phyloP scores from a whole-genome alignment of 2,113 vertebrate genomes.

The Natator depressus region DNA sequence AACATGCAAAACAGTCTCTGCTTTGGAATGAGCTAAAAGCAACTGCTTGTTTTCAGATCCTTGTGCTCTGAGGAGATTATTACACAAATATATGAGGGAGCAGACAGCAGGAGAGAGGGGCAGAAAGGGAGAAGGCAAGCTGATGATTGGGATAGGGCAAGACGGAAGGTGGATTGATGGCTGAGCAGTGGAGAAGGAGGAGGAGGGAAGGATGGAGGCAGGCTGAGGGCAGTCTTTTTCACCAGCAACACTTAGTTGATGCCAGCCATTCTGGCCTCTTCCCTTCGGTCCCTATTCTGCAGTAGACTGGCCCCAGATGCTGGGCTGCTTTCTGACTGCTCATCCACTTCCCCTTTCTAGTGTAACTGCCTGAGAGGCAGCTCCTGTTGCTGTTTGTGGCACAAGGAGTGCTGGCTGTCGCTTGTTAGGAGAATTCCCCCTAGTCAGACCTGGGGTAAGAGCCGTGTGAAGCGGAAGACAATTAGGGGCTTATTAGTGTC shows the following conservation, averaged over 20 bases:
- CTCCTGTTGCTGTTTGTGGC: slow-evolving; percentile 36
- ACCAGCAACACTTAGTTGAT: neutral
- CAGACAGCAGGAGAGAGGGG: neutral
- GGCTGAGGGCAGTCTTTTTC: neutral
- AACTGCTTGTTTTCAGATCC: neutral
- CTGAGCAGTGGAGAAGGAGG: neutral
- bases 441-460: slow-evolving; percentile 75
- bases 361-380: slow-evolving; percentile 27
- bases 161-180: neutral
- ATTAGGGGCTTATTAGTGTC: slow-evolving; percentile 94
- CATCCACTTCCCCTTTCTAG: slow-evolving; percentile 2
- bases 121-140: neutral
- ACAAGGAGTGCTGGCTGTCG: slow-evolving; percentile 49
- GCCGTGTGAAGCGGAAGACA: slow-evolving; percentile 90
- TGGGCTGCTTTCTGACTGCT: slow-evolving; percentile 33
- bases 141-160: neutral
- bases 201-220: neutral
- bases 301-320: neutral
- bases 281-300: accelerated
- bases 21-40: neutral
- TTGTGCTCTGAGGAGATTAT: no score
- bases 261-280: neutral
- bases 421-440: slow-evolving; percentile 73
- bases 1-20: neutral
- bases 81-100: neutral